phyloP scores from a whole-genome alignment of 2,797 vertebrate species.

The Corythornis leucogaster region DNA sequence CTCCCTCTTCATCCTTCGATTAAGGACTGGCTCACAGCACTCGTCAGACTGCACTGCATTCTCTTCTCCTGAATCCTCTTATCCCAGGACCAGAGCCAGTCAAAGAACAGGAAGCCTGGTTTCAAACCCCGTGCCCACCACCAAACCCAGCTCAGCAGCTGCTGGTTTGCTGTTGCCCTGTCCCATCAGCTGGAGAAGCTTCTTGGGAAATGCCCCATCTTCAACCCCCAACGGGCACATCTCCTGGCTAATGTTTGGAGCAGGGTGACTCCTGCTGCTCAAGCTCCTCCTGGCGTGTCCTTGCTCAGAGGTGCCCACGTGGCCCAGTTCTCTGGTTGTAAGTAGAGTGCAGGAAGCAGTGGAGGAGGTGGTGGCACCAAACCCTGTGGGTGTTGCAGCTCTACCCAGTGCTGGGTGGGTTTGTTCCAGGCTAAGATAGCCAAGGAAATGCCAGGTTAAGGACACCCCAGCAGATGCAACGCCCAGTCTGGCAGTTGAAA shows the following conservation, averaged over 20 bases:
- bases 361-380: slow-evolving; percentile 16
- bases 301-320: not conserved
- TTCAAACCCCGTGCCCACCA: not conserved
- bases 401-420: not conserved
- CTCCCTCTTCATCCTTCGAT: slow-evolving; percentile 1
- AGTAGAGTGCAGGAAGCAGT: not conserved
- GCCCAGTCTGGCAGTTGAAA: not conserved
- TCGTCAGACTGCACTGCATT: not conserved
- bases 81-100: not conserved
- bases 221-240: not conserved
- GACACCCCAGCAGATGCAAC: slow-evolving; percentile 7
- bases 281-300: not conserved
- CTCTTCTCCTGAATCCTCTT: not conserved
- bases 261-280: not conserved
- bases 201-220: not conserved
- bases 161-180: not conserved
- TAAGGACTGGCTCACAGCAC: slow-evolving; percentile 5
- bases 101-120: not conserved
- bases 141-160: not conserved
- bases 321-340: not conserved
- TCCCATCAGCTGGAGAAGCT: not conserved
- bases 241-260: not conserved
- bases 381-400: not conserved
- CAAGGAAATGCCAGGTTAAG: not conserved
- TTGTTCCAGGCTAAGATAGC: not conserved